Evolutionary conservation across 1,140 invertebrate genomes (phyloP), one percentile per base, ranked within the genome.

Genomic region (Palaemon carinicauda): DNA sequence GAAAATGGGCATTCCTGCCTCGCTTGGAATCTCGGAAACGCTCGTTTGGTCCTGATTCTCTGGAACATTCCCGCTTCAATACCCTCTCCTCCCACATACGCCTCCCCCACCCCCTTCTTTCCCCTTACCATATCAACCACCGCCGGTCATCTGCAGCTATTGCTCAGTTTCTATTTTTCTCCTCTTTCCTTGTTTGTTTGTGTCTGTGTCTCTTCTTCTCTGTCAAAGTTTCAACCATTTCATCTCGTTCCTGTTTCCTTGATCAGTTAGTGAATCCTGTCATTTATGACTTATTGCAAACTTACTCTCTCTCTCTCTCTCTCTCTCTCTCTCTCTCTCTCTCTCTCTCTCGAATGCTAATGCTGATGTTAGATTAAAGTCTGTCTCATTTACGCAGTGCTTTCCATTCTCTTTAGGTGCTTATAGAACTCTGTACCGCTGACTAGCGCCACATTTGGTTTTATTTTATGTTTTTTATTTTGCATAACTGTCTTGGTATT

Each of bases 1-100:
- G 51, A 54, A 79, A 54, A 79, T 79, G 29, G 75, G 54, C 75
- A 54, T 79, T 79, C 75, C 52, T 29, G 75, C 9, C 41, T 10
- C 3, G 75, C 17, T 52, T 29, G 19, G 75, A 54, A 79, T 54
- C 21, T 54, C 41, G 51, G 75, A 29, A 41, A 31, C 50, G 10
- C 27, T 56, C 51, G 14, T 79, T n/a, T n/a, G 10, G 75, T 31
- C 75, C 52, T 54, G 75, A 79, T 79, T 79, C 73, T n/a, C 29
- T 12, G 15, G 31, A 19, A 29, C 50, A 17, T 75, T 21, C n/a
- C 74, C 17, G n/a, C 51, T 51, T 78, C 74, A 52, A n/a, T 29
- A 19, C 27, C n/a, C 17, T n/a, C 15, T 27, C 24, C 21, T 33
- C 53, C 17, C 12, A 29, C 17, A n/a, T 15, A 17, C 15, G 1